These are phyloP conservation scores for Cardinalis cardinalis DNA, from an alignment of 2,113 vertebrate species.

Conservation along the genomic window DNA sequence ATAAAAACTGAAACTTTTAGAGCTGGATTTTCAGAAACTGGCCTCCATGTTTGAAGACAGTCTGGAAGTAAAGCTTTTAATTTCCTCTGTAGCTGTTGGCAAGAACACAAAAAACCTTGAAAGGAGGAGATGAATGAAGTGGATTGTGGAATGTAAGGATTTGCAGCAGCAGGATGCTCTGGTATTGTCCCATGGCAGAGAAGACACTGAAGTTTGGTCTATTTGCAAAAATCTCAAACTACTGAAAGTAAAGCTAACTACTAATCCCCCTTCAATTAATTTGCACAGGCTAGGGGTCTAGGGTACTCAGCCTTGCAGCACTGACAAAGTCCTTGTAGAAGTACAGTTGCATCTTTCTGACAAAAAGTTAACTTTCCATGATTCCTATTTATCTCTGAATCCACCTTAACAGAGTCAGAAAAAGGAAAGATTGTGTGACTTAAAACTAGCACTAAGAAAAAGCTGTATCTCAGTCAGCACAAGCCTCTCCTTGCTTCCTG, in stretches of 20 bases:
- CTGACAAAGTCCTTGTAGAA: background rate
- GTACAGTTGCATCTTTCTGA: background rate
- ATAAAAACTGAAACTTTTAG: slow-evolving; percentile 11
- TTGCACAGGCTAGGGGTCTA: background rate
- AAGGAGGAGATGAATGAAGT: background rate
- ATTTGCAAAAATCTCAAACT: background rate
- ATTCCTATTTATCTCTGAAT: background rate
- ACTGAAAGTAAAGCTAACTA: background rate
- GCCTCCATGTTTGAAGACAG: slow-evolving; percentile 11
- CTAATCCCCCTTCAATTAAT: fast-evolving
- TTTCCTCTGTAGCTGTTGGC: slow-evolving; percentile 15
- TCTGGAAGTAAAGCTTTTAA: slow-evolving; percentile 26
- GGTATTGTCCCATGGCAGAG: background rate
- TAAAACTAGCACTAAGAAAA: background rate
- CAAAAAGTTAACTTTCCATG: background rate
- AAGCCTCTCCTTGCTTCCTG: background rate
- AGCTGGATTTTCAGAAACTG: slow-evolving; percentile 4
- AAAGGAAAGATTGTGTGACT: background rate
- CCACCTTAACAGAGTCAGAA: background rate
- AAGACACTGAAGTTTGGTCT: background rate
- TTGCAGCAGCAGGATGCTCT: background rate
- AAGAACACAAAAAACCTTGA: background rate
- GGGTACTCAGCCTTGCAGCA: background rate
- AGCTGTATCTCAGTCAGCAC: background rate
- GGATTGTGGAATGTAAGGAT: background rate